A percentile compares a stretch with the other conserved stretches of the same genome.
These are phyloP conservation scores for Allobates femoralis DNA, from an alignment of 2,797 vertebrate genomes.

Conservation along the genomic window DNA sequence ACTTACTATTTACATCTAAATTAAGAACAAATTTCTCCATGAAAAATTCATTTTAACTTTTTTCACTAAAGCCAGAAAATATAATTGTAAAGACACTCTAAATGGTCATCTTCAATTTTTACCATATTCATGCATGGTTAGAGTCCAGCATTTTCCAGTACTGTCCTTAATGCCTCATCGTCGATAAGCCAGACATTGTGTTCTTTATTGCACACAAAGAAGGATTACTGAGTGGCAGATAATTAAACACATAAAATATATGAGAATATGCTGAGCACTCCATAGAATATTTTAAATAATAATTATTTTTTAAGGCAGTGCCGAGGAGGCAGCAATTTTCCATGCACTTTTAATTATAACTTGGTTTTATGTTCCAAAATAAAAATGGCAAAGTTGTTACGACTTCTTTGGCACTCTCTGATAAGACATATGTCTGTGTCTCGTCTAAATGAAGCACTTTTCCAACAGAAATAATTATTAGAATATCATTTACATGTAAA, in stretches of 20 bases:
- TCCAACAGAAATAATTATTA: slow-evolving; percentile 84
- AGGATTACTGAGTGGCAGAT: slow-evolving; percentile 63
- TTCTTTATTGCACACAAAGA: slow-evolving; percentile 68
- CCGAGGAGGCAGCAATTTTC: slow-evolving; percentile 27
- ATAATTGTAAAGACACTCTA: background rate
- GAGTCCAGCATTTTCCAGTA: background rate
- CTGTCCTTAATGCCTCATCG: background rate
- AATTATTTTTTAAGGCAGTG: slow-evolving; percentile 54
- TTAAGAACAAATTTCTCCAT: no score
- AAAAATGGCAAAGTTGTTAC: slow-evolving; percentile 54
- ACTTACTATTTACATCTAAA: no score
- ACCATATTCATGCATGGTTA: background rate
- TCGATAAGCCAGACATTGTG: slow-evolving; percentile 68
- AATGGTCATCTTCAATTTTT: background rate
- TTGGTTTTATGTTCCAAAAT: slow-evolving; percentile 48
- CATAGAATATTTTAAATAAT: slow-evolving; percentile 58
- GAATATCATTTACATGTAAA: slow-evolving; percentile 93
- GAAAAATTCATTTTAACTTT: background rate
- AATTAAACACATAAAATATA: slow-evolving; percentile 72
- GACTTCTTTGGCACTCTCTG: slow-evolving; percentile 40
- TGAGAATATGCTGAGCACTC: slow-evolving; percentile 67
- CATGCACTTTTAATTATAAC: slow-evolving; percentile 51
- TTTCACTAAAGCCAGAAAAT: background rate
- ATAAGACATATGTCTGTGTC: slow-evolving; percentile 67
- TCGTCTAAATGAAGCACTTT: slow-evolving; percentile 67